Base-by-base conservation (phyloP, 30 jellyfish, hydroid and myxozoan species). In the Pseudorhiza aurosa region DNA sequence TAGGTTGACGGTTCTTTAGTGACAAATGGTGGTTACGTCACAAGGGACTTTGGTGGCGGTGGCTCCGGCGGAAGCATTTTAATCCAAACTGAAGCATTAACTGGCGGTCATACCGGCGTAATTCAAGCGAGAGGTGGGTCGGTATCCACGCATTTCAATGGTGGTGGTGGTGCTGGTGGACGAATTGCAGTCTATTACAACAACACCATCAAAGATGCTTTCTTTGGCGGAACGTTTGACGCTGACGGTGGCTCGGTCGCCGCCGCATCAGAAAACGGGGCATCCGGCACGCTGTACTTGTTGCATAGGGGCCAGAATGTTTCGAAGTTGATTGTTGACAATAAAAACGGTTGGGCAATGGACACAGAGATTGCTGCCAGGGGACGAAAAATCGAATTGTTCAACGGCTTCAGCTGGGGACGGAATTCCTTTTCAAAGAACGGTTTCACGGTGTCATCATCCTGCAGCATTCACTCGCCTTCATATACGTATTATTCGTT, bases 131-230 rank as follows among this genome's bases (percentile, higher is more conserved):
- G 24, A 32, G 92, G 92, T 37, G 92, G 92, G 28, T 26, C 83
- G 4, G 92, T 68, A 1, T 36, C 79, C 6, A 26, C 85, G 22
- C 67, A 79, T 2, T 40, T 19, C 14, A 65, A 67, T 8, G 92
- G 92, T 7, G 92, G 92, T 19, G 92, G 92, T 31, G 92, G 92
- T 36, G 85, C 92, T 49, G 92, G 92, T 6, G 92, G 92, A 0
- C 57, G 92, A 43, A 51, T 81, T 26, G 92, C 92, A 8, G 85
- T 71, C 22, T 81, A 81, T 31, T 81, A 81, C 28, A 81, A 81
- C 47, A 81, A 81, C 67, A 45, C 92, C 27, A 47, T 51, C 46
- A 65, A 58, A 56, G 92, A 81, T 37, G 63, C 85, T 9, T 81
- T 81, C 22, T 81, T 65, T 36, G 65, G 57, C n/a, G 92, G 92